A percentile compares a stretch with the other conserved stretches of the same genome.
phyloP scores from a whole-genome alignment of 2,113 vertebrate genomes.

The Lepisosteus osseus region DNA sequence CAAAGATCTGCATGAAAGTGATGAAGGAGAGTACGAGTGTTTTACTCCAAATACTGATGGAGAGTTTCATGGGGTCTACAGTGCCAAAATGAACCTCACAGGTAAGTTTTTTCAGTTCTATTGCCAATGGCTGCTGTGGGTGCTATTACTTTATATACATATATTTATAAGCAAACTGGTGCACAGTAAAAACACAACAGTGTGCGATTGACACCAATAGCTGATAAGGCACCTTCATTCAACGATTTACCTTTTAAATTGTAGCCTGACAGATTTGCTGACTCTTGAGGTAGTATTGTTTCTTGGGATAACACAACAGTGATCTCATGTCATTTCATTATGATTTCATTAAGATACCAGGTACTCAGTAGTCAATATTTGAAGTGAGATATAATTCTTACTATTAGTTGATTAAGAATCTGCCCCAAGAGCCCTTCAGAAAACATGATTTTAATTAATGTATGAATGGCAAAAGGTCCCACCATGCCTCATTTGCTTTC shows the following conservation, averaged over 20 bases:
- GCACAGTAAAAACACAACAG: background rate
- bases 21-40: constrained; percentile 80
- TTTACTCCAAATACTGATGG: constrained; percentile 53
- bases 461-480: no score
- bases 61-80: constrained; percentile 67
- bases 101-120: constrained; percentile 55
- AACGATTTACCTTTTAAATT: background rate
- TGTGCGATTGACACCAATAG: no score
- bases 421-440: no score
- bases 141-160: background rate
- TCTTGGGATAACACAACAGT: no score
- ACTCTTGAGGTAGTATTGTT: background rate
- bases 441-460: no score
- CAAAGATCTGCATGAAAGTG: constrained; percentile 40
- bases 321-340: no score
- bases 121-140: background rate
- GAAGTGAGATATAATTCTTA: no score
- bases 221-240: background rate
- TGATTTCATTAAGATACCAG: no score
- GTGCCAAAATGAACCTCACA: constrained; percentile 52
- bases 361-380: no score
- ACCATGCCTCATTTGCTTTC: no score
- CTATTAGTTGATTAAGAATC: no score
- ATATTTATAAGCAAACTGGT: background rate
- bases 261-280: background rate